Conservation (phyloP, 2,113 vertebrate species). For the Siphamia tubifer region DNA sequence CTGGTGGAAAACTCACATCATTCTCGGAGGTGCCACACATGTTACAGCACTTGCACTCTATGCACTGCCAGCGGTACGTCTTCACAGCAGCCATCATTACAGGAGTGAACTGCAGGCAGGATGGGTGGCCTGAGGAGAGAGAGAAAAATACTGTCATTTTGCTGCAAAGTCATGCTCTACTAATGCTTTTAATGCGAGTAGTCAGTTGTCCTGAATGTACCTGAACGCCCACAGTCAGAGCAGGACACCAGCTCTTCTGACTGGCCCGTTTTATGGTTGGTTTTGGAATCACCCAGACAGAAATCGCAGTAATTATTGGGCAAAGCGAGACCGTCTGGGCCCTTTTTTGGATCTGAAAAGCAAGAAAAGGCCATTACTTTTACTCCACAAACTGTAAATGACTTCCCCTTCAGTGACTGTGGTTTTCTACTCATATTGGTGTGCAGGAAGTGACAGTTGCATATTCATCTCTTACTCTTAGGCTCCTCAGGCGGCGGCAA, state of each 20-base stretch:
- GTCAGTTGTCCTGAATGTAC: conserved; percentile 52
- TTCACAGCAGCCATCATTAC: conserved; percentile 97
- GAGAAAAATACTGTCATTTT: background rate
- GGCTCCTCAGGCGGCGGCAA: conserved; percentile 85
- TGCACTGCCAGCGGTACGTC: conserved; percentile 98
- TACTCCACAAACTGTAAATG: too few relatives aligned
- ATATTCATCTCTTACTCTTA: conserved; percentile 90
- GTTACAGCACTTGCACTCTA: conserved; percentile 98
- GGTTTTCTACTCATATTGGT: too few relatives aligned
- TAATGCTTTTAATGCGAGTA: background rate
- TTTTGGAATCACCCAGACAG: conserved; percentile 94
- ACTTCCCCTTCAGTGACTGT: too few relatives aligned
- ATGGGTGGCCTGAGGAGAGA: conserved; percentile 85
- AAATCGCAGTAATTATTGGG: conserved; percentile 99
- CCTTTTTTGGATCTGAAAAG: conserved; percentile 87
- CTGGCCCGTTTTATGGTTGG: conserved; percentile 95
- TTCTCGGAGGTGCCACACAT: conserved; percentile 96
- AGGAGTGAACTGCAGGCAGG: conserved; percentile 94
- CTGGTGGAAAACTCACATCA: conserved; percentile 79
- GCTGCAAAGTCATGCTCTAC: background rate
- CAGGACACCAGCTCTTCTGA: conserved; percentile 95
- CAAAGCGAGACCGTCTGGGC: conserved; percentile 89
- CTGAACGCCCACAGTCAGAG: conserved; percentile 95
- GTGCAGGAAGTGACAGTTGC: too few relatives aligned
- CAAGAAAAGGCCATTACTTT: too few relatives aligned